Conservation (phyloP, 2,888 invertebrate genomes). For the Lochmaea crataegi region DNA sequence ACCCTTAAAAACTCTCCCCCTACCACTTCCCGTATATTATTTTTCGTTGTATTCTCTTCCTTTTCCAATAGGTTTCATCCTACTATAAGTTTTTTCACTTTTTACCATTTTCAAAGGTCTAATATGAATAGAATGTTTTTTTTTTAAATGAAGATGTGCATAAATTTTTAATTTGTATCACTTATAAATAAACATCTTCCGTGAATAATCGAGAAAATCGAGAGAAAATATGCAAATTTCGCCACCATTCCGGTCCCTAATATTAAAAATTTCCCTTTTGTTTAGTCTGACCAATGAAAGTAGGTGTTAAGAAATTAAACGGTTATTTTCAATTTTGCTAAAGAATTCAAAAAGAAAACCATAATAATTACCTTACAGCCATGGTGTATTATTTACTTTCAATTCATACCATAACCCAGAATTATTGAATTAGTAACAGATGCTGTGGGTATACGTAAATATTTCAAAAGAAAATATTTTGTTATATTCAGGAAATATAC, state of each 20-base stretch:
- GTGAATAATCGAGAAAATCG: slow-evolving; percentile 8
- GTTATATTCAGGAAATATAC: neutral
- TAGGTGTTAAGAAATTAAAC: slow-evolving; percentile 37
- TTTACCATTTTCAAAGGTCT: too few species aligned
- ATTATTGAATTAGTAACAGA: slow-evolving; percentile 40
- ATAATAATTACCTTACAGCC: slow-evolving; percentile 28
- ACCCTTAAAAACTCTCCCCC: too few species aligned
- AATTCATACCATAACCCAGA: slow-evolving; percentile 36
- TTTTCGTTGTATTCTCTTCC: too few species aligned
- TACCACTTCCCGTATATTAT: too few species aligned
- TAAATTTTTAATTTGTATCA: neutral
- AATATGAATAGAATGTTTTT: too few species aligned
- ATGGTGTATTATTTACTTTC: slow-evolving; percentile 42
- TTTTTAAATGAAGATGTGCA: too few species aligned
- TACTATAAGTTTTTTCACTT: too few species aligned
- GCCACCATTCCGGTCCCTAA: slow-evolving; percentile 14
- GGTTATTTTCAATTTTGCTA: slow-evolving; percentile 41
- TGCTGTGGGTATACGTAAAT: neutral
- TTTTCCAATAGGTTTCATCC: too few species aligned
- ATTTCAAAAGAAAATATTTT: neutral
- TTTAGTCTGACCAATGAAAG: slow-evolving; percentile 36
- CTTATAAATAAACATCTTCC: neutral
- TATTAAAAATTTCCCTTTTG: slow-evolving; percentile 35
- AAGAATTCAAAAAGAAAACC: slow-evolving; percentile 25
- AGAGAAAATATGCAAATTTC: slow-evolving; percentile 28